Evolutionary conservation across 2,888 invertebrate genomes (phyloP), one percentile per base, ranked within the genome.

Genomic region (Drosophila recens): DNA sequence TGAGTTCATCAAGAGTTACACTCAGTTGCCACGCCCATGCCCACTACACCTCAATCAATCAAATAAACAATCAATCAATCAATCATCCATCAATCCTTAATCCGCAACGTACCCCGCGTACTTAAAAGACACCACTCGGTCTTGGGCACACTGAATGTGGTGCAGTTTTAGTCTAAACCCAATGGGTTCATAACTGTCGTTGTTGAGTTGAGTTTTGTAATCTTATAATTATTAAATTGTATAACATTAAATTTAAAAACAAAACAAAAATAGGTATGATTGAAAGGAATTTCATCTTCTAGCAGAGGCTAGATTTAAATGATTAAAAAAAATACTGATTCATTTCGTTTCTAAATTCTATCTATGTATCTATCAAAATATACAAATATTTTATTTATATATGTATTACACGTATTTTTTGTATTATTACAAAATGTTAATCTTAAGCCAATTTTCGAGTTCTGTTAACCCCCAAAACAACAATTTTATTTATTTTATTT

Each of bases 181-280:
- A 92, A 92, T 92, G 92, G 92, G 92, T 92, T 92, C 92, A 91
- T 91, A 87, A 83, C 81, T 87, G 82, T 88, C 57, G 53, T 77
- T 84, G 72, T 84, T 87, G 72, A 69, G 67, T 85, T 90, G 79
- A 87, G 64, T 82, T 87, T 73, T 83, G 52, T 69, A 73, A 71
- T 74, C 66, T 57, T 77, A 56, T 74, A 43, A 57, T 49, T 42
- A 20, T 52, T 48, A 34, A 43, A 33, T 49, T 54, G 30, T 38
- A 30, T 33, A 53, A 33, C 43, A 56, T 61, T 30, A 8, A 27
- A 27, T 27, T 27, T 5, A 27, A 27, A 27, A 17, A 17, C 17
- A 17, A 17, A 17, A 23, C 23, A 54, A 45, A 62, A 30, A 9
- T 17, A 33, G 38, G 45, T 62, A 53, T 54, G 46, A 54, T 54